phyloP scores from a whole-genome alignment of 2,113 vertebrate genomes.

The Oxyruncus cristatus region DNA sequence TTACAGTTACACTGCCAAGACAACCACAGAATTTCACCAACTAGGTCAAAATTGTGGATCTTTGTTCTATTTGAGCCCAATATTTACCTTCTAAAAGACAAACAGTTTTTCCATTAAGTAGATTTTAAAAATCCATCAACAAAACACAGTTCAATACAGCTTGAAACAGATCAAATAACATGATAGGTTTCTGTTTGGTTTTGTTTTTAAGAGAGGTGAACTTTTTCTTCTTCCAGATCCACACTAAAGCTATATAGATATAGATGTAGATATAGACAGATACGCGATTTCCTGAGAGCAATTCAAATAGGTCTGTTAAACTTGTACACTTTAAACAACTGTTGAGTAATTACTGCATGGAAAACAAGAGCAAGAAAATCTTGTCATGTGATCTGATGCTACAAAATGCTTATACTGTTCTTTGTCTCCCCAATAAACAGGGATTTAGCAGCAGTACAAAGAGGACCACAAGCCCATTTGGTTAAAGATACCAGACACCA shows the following conservation, averaged over 20 bases:
- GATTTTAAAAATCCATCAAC: neutral
- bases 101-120: neutral
- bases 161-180: neutral
- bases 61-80: neutral
- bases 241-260: neutral
- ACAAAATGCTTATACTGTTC: neutral
- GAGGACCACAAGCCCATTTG: neutral
- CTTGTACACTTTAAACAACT: neutral
- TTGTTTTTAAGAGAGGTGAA: neutral
- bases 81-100: neutral
- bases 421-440: neutral
- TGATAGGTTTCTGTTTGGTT: neutral
- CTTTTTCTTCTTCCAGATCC: neutral
- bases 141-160: neutral
- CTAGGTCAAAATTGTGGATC: neutral
- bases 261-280: neutral
- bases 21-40: neutral
- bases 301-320: neutral
- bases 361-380: neutral
- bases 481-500: neutral
- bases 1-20: neutral
- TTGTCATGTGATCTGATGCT: neutral
- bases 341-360: neutral
- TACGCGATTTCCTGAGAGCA: neutral
- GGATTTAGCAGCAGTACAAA: neutral